A percentile compares a stretch with the other conserved stretches of the same genome.
Conservation (phyloP, 2,888 invertebrate species). For the Rhagophthalmus giganteus region DNA sequence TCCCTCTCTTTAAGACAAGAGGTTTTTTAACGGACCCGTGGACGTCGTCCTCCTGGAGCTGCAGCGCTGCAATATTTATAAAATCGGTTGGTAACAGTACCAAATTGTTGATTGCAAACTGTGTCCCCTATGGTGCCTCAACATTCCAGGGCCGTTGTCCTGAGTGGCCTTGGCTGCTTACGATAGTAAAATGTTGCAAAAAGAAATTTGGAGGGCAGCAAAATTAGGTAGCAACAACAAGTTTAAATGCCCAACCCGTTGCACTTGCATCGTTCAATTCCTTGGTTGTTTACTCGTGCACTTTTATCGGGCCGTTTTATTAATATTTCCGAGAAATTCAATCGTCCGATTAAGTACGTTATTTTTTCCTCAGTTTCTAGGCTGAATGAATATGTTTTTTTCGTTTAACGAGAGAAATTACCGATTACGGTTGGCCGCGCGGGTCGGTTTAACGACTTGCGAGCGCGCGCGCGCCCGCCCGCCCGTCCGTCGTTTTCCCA, state of each 20-base stretch:
- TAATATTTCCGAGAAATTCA: too few relatives aligned
- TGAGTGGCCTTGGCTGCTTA: slow-evolving; percentile 34
- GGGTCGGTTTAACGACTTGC: not conserved
- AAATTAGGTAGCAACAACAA: slow-evolving; percentile 13
- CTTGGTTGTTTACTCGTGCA: too few relatives aligned
- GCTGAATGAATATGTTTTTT: too few relatives aligned
- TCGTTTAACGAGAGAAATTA: too few relatives aligned
- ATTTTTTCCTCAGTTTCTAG: too few relatives aligned
- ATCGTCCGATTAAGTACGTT: too few relatives aligned
- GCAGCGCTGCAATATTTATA: slow-evolving; percentile 7
- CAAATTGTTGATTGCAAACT: slow-evolving; percentile 26
- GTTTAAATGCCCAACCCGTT: too few relatives aligned
- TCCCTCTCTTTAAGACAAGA: slow-evolving; percentile 1
- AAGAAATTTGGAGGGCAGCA: slow-evolving; percentile 17
- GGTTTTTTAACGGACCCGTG: slow-evolving; percentile 12
- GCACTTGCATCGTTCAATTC: too few relatives aligned
- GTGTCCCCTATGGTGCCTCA: slow-evolving; percentile 34
- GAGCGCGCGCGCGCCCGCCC: not conserved
- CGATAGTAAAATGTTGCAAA: slow-evolving; percentile 26
- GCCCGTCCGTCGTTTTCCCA: not conserved
- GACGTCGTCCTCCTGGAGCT: too few relatives aligned
- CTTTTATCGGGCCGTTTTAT: too few relatives aligned
- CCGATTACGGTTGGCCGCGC: not conserved
- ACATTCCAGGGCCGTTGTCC: slow-evolving; percentile 35
- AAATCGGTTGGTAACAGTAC: slow-evolving; percentile 20